Base-by-base conservation (phyloP, 2,888 invertebrate genomes). In the Aphodius sticticus region DNA sequence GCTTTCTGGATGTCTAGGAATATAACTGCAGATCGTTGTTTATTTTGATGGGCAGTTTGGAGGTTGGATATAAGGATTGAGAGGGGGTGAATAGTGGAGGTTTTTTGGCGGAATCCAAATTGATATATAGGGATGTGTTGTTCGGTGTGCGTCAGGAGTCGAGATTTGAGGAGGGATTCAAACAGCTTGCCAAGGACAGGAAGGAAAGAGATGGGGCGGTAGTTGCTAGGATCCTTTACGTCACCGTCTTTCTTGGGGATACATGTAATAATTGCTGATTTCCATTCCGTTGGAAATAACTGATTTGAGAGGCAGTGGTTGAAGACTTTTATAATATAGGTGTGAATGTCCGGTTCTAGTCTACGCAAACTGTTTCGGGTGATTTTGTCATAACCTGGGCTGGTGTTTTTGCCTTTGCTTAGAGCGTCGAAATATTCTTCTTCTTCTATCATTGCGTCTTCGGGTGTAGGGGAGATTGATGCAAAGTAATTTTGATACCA, bases 1-100 rank as follows among this genome's bases (percentile, higher is more conserved):
- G 81, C 81, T 72, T 81, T 77, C 12, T 81, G 71, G 6, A 81
- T 79, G 36, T 81, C 79, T n/a, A 81, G 70, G 35, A 76, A 71
- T 16, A 80, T 26, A 26, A 26, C 35, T 26, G 81, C 77, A 12
- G 74, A 14, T 7, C 69, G 53, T 53, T 79, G 38, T 12, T n/a
- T n/a, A 16, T 38, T 35, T 7, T 16, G 69, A 38, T 77, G 38
- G 2, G 78, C 69, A 36, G 75, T 76, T 76, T 78, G 80, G 14
- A 78, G 70, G 76, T 80, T 80, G 37, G 12, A 53, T 9, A 53
- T 53, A 9, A 53, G 53, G 53, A 53, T 53, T 9, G 53, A 53
- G 53, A 53, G 53, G 12, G 7, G 53, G 12, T 53, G 53, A 12
- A 12, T 53, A 9, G 53, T 53, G 2, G 3, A 53, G 12, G 9